Evolutionary conservation across 2,113 vertebrate species (phyloP).

Genomic region (Callipepla squamata): DNA sequence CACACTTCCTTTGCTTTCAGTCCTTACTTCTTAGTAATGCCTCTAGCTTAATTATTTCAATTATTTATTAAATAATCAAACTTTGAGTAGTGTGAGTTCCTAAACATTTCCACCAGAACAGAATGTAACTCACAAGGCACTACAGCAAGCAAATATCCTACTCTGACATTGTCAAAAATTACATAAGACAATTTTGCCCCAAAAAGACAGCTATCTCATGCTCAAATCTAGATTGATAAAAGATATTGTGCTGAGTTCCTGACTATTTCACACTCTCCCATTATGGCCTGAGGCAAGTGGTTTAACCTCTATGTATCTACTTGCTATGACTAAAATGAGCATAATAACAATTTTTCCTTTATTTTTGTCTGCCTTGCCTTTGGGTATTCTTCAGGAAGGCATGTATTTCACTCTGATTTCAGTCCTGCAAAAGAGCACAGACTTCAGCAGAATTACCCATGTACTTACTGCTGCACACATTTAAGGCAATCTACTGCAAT

Average conservation of each 20-base stretch:
- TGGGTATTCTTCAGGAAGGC: slow-evolving; percentile 41
- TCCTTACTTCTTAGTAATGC: neutral
- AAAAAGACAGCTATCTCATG: neutral
- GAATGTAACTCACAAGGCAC: neutral
- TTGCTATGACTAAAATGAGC: slow-evolving; percentile 46
- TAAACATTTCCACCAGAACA: neutral
- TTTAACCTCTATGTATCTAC: slow-evolving; percentile 40
- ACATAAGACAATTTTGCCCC: neutral
- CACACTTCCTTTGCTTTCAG: neutral
- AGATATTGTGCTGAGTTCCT: neutral
- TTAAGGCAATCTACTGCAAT: neutral
- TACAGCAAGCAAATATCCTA: neutral
- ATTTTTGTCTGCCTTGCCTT: slow-evolving; percentile 39
- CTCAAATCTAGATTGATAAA: slow-evolving; percentile 18
- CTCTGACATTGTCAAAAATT: slow-evolving; percentile 27
- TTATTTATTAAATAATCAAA: neutral
- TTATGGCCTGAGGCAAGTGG: slow-evolving; percentile 13
- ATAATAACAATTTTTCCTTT: slow-evolving; percentile 4
- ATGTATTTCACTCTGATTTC: slow-evolving; percentile 58
- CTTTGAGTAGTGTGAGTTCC: neutral
- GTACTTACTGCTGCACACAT: neutral
- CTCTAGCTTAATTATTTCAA: neutral
- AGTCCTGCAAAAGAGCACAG: slow-evolving; percentile 10
- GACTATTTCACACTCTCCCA: slow-evolving; percentile 4
- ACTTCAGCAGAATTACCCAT: neutral